These are phyloP conservation scores for Cherax quadricarinatus DNA, from an alignment of 1,140 invertebrate species.

Conservation along the genomic window DNA sequence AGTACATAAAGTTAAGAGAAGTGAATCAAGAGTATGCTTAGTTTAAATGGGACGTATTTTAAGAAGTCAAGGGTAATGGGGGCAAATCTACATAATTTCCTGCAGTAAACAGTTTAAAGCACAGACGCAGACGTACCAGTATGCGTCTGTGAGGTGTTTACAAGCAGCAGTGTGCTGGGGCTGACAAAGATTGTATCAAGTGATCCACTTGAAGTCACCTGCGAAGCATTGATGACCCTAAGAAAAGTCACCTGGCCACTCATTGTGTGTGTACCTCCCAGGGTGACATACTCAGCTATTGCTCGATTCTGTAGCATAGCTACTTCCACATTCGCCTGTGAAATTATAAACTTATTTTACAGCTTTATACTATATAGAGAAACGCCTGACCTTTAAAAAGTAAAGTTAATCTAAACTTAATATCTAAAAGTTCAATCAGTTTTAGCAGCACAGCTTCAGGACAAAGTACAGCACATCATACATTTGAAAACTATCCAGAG, in stretches of 20 bases:
- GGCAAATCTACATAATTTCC: no score
- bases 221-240: background rate
- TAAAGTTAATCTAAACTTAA: background rate
- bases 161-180: background rate
- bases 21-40: no score
- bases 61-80: no score
- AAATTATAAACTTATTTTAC: background rate
- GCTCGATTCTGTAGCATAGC: background rate
- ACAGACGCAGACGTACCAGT: background rate
- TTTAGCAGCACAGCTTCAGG: no score
- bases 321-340: background rate
- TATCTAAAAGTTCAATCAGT: no score
- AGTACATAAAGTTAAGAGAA: no score
- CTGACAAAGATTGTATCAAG: background rate
- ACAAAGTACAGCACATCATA: no score
- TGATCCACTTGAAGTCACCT: background rate
- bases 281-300: background rate
- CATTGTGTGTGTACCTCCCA: background rate
- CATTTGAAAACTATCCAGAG: no score
- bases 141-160: background rate
- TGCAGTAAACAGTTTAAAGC: no score
- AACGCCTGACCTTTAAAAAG: no score
- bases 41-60: no score
- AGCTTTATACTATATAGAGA: no score
- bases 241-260: constrained; percentile 10